Percentiles rank a stretch among this genome's conserved stretches.
phyloP scores from a whole-genome alignment of 2,797 vertebrate genomes.

The Amblyraja radiata region DNA sequence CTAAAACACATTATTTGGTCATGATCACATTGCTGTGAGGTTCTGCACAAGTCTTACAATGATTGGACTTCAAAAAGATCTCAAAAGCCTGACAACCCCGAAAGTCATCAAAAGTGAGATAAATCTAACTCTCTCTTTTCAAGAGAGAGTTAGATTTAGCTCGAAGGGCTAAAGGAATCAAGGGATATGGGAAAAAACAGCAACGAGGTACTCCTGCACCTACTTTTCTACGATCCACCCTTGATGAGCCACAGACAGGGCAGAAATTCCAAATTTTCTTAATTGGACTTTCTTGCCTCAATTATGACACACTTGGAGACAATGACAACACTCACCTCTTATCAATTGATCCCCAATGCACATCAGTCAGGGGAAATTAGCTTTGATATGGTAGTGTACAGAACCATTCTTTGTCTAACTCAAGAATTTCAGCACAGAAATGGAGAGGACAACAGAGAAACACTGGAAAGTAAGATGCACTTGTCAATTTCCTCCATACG shows the following conservation, averaged over 20 bases:
- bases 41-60: neutral
- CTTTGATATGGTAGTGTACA: neutral
- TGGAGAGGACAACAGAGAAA: neutral
- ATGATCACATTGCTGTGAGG: neutral
- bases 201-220: no score
- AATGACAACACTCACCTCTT: neutral
- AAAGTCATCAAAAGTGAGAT: neutral
- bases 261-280: neutral
- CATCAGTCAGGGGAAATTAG: neutral
- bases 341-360: neutral
- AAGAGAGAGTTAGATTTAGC: no score
- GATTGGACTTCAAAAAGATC: neutral
- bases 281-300: neutral
- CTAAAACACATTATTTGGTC: neutral
- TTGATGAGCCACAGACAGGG: neutral
- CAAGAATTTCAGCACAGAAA: neutral
- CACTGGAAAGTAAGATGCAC: neutral
- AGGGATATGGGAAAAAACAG: no score
- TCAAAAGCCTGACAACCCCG: neutral
- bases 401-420: neutral
- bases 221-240: neutral
- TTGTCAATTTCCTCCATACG: neutral
- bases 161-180: no score
- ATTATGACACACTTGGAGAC: neutral
- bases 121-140: neutral